Conservation (phyloP, 2,888 invertebrate genomes). For the Philaethria dido region DNA sequence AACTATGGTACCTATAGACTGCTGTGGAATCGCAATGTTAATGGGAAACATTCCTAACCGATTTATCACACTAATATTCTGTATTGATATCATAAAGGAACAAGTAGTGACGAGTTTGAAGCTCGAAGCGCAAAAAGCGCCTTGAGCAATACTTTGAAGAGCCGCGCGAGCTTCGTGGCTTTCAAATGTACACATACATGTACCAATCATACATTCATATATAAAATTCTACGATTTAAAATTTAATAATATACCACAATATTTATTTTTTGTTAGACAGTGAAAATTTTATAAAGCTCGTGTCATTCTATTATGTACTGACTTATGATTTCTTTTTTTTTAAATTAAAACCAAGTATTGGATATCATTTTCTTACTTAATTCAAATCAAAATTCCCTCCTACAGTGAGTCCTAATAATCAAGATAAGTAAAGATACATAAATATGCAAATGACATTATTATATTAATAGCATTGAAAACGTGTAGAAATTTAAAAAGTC, state of each 20-base stretch:
- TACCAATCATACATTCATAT: slow-evolving; percentile 17
- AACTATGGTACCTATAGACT: background rate
- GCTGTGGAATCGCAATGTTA: background rate
- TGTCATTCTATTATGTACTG: no score
- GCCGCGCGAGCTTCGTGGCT: slow-evolving; percentile 32
- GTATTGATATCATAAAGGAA: slow-evolving; percentile 29
- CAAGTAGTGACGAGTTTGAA: slow-evolving; percentile 31
- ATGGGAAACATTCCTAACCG: slow-evolving; percentile 7
- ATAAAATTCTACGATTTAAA: background rate
- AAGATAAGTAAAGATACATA: background rate
- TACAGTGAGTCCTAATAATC: background rate
- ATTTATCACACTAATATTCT: slow-evolving; percentile 35
- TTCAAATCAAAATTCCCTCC: no score
- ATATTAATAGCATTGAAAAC: background rate
- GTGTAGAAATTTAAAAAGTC: background rate
- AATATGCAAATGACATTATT: background rate
- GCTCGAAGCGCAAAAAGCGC: slow-evolving; percentile 42
- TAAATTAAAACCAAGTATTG: no score
- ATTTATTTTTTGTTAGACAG: background rate
- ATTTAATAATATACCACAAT: background rate
- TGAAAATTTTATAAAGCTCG: no score
- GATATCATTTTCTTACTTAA: no score
- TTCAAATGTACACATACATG: slow-evolving; percentile 23
- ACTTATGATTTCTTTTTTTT: no score
- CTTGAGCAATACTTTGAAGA: slow-evolving; percentile 43